phyloP scores from a whole-genome alignment of 92 coral and sea anemone species.

The Siderastrea radians region DNA sequence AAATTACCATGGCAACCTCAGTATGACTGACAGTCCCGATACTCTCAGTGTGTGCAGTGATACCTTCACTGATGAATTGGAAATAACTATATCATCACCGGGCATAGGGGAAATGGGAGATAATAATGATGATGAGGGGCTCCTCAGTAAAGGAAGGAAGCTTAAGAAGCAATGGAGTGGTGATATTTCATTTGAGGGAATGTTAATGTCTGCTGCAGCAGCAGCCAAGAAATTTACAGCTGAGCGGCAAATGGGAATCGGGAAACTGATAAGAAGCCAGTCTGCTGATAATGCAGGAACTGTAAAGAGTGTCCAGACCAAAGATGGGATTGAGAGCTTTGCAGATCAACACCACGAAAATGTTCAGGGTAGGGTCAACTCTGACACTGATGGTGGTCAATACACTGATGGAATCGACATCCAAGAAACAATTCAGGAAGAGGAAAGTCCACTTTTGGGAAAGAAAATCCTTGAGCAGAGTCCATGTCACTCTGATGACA shows the following conservation, averaged over 20 bases:
- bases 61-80: slow-evolving; percentile 25
- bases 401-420: background rate
- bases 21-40: slow-evolving; percentile 72
- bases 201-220: slow-evolving; percentile 84
- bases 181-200: slow-evolving; percentile 78
- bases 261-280: background rate
- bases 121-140: slow-evolving; percentile 57
- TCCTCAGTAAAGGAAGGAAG: background rate
- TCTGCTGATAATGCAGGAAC: slow-evolving; percentile 20
- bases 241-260: slow-evolving; percentile 52
- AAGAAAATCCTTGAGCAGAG: slow-evolving; percentile 31
- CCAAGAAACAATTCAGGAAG: slow-evolving; percentile 15
- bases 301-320: background rate
- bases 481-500: slow-evolving; percentile 77
- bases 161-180: slow-evolving; percentile 31
- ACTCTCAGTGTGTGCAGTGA: slow-evolving; percentile 81
- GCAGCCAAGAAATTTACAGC: slow-evolving; percentile 78
- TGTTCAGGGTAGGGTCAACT: background rate
- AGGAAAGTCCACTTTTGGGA: slow-evolving; percentile 5
- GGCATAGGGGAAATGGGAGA: slow-evolving; percentile 45
- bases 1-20: slow-evolving; percentile 55
- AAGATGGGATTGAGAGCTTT: background rate
- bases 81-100: background rate
- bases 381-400: background rate
- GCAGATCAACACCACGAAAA: background rate